Conservation (phyloP, 2,797 vertebrate species). For the Lophius americanus region DNA sequence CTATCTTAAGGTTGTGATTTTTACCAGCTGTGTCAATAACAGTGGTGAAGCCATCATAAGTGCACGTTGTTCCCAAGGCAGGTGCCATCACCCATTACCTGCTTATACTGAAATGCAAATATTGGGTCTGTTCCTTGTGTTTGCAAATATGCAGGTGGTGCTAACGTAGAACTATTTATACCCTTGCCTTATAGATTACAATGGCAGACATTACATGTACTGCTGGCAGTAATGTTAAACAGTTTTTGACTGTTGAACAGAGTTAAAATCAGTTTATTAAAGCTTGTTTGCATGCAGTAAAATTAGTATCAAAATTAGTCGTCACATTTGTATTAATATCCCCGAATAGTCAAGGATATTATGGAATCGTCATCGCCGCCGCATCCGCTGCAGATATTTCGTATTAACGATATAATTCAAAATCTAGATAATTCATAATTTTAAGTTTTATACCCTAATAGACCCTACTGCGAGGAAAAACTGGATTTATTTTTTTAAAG, state of each 20-base stretch:
- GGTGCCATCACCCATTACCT: conserved; percentile 46
- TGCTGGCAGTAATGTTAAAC: background rate
- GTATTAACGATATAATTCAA: too few species aligned
- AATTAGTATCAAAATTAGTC: background rate
- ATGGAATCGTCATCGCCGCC: too few species aligned
- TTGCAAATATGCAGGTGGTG: conserved; percentile 57
- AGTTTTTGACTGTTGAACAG: conserved; percentile 1
- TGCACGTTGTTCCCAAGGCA: conserved; percentile 31
- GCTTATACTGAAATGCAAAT: conserved; percentile 56
- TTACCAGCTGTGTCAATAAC: background rate
- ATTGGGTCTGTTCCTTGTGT: conserved; percentile 14
- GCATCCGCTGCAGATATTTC: too few species aligned
- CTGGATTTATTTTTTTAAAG: too few species aligned
- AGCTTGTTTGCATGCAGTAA: background rate
- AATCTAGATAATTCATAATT: too few species aligned
- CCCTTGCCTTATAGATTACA: conserved; percentile 13
- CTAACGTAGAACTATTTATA: conserved; percentile 30
- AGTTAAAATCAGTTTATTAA: background rate
- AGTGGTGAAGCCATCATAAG: conserved; percentile 18
- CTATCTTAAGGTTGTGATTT: conserved; percentile 23
- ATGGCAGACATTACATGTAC: conserved; percentile 8
- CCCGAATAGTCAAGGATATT: too few species aligned
- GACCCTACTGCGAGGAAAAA: too few species aligned
- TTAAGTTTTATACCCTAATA: too few species aligned
- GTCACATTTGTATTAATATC: background rate